These are phyloP conservation scores for Tinea pellionella DNA, from an alignment of 2,888 invertebrate species.

Conservation along the genomic window DNA sequence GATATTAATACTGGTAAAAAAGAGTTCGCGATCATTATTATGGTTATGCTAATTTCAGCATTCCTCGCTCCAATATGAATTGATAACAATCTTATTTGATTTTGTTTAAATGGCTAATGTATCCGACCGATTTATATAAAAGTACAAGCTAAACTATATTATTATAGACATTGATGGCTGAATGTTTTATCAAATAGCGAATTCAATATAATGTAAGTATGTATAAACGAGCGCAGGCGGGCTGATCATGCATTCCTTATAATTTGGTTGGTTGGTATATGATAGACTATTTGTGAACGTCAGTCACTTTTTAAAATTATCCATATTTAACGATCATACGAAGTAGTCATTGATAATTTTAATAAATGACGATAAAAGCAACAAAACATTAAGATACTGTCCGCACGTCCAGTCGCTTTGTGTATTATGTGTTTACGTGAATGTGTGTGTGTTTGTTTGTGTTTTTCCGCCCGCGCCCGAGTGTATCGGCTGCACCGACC, in stretches of 20 bases:
- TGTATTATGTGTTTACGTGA: background rate
- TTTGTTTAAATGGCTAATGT: no score
- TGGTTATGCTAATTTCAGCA: no score
- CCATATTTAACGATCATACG: background rate
- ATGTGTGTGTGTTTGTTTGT: slow-evolving; percentile 26
- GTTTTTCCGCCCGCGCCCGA: slow-evolving; percentile 29
- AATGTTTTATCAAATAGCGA: no score
- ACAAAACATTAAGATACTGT: slow-evolving; percentile 10
- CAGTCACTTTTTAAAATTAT: background rate
- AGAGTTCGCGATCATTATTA: no score
- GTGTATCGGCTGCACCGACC: slow-evolving; percentile 69
- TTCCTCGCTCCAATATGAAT: no score
- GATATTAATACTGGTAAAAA: no score
- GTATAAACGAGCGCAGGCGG: slow-evolving; percentile 11
- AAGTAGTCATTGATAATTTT: background rate
- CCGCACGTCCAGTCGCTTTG: slow-evolving; percentile 9
- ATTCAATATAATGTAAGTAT: background rate
- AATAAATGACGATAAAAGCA: slow-evolving; percentile 1
- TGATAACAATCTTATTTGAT: no score
- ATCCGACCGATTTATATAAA: no score
- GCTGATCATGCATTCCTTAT: background rate
- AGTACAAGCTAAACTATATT: no score
- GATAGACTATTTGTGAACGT: background rate
- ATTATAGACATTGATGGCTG: no score
- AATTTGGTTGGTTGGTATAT: background rate